Base-by-base conservation (phyloP, 2,113 vertebrate species). In the Larimichthys polyactis region DNA sequence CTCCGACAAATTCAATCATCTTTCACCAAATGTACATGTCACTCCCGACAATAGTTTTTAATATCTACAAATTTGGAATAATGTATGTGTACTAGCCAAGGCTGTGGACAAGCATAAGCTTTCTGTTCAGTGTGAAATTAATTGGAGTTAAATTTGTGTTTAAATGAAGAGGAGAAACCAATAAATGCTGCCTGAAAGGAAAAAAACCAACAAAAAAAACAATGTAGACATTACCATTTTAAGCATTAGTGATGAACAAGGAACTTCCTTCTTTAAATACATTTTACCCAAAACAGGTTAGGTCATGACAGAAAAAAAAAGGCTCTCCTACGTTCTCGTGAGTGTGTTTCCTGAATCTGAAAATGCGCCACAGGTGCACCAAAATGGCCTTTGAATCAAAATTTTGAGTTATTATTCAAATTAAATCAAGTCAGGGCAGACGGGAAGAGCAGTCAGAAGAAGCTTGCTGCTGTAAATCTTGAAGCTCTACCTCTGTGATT, bases 401-500 rank as follows among this genome's bases (percentile, higher is more conserved):
- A 96, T 94, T 89, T 94, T 93, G 91, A 85, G 92, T 94, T 96
- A 94, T 96, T 96, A 96, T 97, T 96, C 94, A 95, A 94, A 97
- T 96, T 92, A 96, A 96, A 96, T 94, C 91, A 92, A 94, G 93
- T 93, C 91, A 87, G 89, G 96, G 95, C 96, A 96, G 96, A 97
- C 93, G 96, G 95, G 93, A 94, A 95, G 94, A 96, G 96, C 94
- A 95, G 94, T 87, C 94, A 94, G 93, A 95, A 95, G 82, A 52
- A 80, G 95, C 94, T 90, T 19, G n/a, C 93, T 95, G 96, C 94
- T 96, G 93, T 94, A 97, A 96, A 97, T 97, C 96, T 96, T 89
- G 58, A 93, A 94, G 93, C 96, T 96, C 96, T 96, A 96, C 93
- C 92, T 95, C 96, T 96, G 95, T 96, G 96, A 97, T 96, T 97